phyloP scores from a whole-genome alignment of 2,888 invertebrate species.

The Chalcis sispes region DNA sequence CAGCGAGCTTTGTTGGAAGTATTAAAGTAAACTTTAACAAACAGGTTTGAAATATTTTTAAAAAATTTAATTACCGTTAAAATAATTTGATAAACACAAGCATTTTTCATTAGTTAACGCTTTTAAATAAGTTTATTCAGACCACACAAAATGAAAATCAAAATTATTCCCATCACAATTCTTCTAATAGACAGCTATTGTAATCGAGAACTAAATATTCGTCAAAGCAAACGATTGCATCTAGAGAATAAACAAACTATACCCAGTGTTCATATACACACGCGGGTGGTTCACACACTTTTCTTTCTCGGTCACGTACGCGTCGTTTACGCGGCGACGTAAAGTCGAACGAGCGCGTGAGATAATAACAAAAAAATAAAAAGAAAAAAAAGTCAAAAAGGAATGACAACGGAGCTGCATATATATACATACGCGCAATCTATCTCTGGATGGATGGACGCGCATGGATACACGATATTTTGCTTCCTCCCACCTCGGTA shows the following conservation, averaged over 20 bases:
- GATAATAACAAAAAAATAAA: constrained; percentile 32
- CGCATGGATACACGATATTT: constrained; percentile 72
- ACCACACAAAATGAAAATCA: not conserved
- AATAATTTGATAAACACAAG: too few relatives aligned
- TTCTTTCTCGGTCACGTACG: not conserved
- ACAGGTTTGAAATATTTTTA: too few relatives aligned
- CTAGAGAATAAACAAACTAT: too few relatives aligned
- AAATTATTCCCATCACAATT: not conserved
- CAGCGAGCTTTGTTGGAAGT: too few relatives aligned
- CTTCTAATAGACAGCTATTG: not conserved
- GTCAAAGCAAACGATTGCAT: not conserved
- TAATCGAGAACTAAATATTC: not conserved
- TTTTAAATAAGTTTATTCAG: too few relatives aligned
- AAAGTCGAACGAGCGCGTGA: constrained; percentile 15
- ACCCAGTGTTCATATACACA: too few relatives aligned
- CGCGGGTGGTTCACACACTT: not conserved
- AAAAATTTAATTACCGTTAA: too few relatives aligned
- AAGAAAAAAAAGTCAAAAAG: too few relatives aligned
- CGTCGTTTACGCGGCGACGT: constrained; percentile 2
- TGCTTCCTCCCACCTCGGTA: constrained; percentile 70
- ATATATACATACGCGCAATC: not conserved
- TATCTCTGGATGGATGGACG: constrained; percentile 59
- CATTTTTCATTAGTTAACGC: too few relatives aligned
- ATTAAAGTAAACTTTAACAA: too few relatives aligned
- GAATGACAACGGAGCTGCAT: not conserved